Conservation (phyloP, 2,113 vertebrate species). For the Geothlypis trichas region DNA sequence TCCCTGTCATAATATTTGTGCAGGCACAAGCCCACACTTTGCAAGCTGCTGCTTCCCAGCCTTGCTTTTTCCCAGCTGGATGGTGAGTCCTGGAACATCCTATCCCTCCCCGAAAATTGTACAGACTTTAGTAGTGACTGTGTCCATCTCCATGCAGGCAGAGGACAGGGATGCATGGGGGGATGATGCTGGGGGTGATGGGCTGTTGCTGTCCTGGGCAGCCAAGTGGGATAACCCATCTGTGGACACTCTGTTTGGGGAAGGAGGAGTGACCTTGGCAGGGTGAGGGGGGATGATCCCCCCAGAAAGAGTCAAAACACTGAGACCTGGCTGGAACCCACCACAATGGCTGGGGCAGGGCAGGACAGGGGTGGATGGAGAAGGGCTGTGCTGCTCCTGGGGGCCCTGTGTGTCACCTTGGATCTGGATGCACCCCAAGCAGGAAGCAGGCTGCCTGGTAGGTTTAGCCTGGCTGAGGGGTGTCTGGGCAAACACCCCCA, state of each 20-base stretch:
- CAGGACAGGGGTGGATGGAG: not conserved
- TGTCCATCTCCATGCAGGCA: not conserved
- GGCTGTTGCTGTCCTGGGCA: not conserved
- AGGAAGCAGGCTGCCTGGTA: not conserved
- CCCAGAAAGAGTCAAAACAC: accelerated
- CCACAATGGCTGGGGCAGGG: not conserved
- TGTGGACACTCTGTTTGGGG: not conserved
- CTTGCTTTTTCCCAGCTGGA: slow-evolving; percentile 42
- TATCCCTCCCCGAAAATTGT: not conserved
- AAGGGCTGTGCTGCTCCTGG: not conserved
- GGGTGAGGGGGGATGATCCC: not conserved
- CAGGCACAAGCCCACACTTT: slow-evolving; percentile 37
- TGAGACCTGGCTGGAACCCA: not conserved
- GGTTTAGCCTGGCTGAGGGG: not conserved
- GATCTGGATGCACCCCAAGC: accelerated
- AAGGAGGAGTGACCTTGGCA: not conserved
- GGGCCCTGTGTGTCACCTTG: not conserved
- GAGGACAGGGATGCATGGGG: not conserved
- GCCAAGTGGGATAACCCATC: not conserved
- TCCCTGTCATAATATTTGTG: slow-evolving; percentile 69
- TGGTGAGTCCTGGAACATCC: slow-evolving; percentile 1
- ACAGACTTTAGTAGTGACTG: not conserved
- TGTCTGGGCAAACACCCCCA: not conserved
- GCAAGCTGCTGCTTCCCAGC: slow-evolving; percentile 16
- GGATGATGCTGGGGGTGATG: not conserved